Evolutionary conservation across 2,797 vertebrate genomes (phyloP).

Genomic region (Pitangus sulphuratus): DNA sequence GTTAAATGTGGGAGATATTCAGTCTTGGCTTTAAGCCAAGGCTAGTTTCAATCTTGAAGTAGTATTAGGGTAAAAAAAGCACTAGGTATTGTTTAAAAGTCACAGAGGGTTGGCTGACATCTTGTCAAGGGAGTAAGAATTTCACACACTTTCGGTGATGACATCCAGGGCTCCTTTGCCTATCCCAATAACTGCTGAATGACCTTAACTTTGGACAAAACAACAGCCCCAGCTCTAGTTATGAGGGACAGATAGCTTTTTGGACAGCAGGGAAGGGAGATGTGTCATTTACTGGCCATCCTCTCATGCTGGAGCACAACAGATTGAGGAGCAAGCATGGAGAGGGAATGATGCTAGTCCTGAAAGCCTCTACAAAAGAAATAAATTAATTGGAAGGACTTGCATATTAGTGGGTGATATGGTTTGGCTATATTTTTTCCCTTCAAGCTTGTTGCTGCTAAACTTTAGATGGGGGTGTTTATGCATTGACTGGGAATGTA

Average conservation of each 20-base stretch:
- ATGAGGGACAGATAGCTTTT: background rate
- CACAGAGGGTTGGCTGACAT: background rate
- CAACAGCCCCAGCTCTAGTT: background rate
- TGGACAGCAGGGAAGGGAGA: background rate
- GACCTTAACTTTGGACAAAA: background rate
- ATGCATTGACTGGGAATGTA: background rate
- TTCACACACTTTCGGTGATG: background rate
- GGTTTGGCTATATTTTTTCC: background rate
- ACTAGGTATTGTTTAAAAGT: background rate
- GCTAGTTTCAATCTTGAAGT: background rate
- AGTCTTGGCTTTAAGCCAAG: background rate
- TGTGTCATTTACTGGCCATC: accelerated
- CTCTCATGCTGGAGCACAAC: background rate
- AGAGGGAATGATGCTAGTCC: background rate
- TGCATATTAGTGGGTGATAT: accelerated
- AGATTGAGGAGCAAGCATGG: background rate
- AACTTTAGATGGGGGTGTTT: background rate
- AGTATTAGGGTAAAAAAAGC: background rate
- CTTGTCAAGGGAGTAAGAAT: background rate
- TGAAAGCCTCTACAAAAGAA: background rate
- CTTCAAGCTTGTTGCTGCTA: background rate
- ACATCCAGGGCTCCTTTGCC: background rate
- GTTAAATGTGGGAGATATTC: background rate
- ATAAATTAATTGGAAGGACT: background rate
- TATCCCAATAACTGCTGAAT: background rate